Base-by-base conservation (phyloP, 2,888 invertebrate genomes). In the Cryptocephalus moraei region DNA sequence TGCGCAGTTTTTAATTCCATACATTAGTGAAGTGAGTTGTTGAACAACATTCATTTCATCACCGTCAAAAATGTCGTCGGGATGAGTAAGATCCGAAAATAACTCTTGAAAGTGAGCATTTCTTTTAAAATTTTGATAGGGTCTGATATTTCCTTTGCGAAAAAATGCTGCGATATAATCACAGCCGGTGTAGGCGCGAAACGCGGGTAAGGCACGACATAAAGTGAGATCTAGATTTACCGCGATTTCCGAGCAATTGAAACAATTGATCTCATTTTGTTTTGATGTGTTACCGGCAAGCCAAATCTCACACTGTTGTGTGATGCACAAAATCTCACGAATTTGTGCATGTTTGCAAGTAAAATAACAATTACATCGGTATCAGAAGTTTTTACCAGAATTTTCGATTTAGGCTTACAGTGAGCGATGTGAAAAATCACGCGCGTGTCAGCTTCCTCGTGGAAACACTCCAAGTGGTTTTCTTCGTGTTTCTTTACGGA, bases 401-500 rank as follows among this genome's bases (percentile, higher is more conserved):
- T n/a, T 34, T 34, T 34, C 9, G 34, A 34, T 9, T 34, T 9
- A 9, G n/a, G 34, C n/a, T 9, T 9, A 9, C 9, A 9, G 9
- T 34, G 9, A 34, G 34, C 9, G n/a, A 34, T 34, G n/a, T 34
- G 34, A 34, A 34, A 34, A 9, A 34, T 34, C n/a, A 34, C n/a
- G 34, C 34, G 34, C 9, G 34, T 34, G n/a, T 34, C 34, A 9
- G 34, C 34, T 34, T 34, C 34, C n/a, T 34, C 34, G 34, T 34
- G 34, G n/a, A 9, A n/a, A 34, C 34, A n/a, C 45, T 48, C 6
- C 32, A 39, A 33, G 33, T 22, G 41, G 36, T 1, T 32, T 45
- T 45, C 41, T 45, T 41, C 33, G 39, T 10, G 36, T 44, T 44
- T 34, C 9, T 38, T 44, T 43, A 12, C 32, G 12, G 8, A 43